Base-by-base conservation (phyloP, 2,888 invertebrate genomes). In the Sipunculus nudus region DNA sequence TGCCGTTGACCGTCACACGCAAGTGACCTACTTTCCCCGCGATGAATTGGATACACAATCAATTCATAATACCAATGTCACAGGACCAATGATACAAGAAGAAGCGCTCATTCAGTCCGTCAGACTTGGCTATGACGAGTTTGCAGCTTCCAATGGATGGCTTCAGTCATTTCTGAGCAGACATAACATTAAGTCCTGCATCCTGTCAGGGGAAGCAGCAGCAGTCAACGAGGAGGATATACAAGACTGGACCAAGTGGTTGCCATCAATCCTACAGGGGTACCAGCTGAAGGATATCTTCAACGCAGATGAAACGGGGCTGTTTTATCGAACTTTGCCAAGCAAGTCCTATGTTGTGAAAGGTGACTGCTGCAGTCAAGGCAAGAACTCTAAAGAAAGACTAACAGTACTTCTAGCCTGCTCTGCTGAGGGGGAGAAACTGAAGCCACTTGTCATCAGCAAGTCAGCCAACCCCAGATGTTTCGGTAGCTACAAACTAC, bases 251-350 rank as follows among this genome's bases (percentile, higher is more conserved):
- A 28, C 21, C 16, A 47, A 26, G 21, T 46, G 54, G 16, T 46
- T 53, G 10, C 46, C 43, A n/a, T 16, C 16, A 3, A 56, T 65
- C n/a, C 19, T 40, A 28, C 41, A 48, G 28, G 59, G 50, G 25
- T 67, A 62, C 26, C 35, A 32, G 10, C 45, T 32, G 16, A 39
- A 53, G 19, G 41, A 67, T 40, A 49, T 67, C 25, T 67, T 68
- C 43, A 70, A 70, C 52, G 60, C 63, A 25, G 68, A 69, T 49
- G 71, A 72, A 45, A 68, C 71, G 1, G 69, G 69, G 10, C 29
- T 70, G 21, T 65, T 63, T 41, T 70, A 43, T 29, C 45, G 59
- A 43, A 35, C 53, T 19, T 35, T 68, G 25, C 68, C 70, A 19
- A 59, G 65, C 19, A 52, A 59, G 40, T 65, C 65, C 1, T 43